Evolutionary conservation across 2,888 invertebrate genomes (phyloP).

Genomic region (Galerucella pusilla): DNA sequence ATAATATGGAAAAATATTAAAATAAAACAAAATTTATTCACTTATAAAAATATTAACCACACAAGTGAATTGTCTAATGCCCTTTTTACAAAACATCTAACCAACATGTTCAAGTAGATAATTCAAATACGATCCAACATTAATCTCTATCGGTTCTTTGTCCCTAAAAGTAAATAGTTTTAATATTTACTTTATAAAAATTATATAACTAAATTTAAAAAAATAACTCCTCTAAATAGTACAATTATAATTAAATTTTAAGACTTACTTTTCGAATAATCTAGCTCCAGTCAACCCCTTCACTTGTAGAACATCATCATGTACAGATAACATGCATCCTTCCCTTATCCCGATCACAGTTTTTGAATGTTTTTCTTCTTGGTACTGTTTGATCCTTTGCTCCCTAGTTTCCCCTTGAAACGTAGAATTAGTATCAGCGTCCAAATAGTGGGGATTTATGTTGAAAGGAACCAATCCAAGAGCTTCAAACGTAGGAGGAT

Average conservation of each 20-base stretch:
- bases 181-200: not conserved
- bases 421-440: slow-evolving; percentile 70
- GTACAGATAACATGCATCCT: slow-evolving; percentile 74
- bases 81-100: no score
- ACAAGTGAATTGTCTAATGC: no score
- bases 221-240: no score
- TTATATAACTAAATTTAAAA: not conserved
- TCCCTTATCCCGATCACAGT: slow-evolving; percentile 79
- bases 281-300: slow-evolving; percentile 73
- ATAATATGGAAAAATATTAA: no score
- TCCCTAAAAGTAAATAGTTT: slow-evolving; percentile 65
- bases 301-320: slow-evolving; percentile 70
- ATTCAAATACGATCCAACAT: slow-evolving; percentile 72
- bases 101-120: slow-evolving; percentile 64
- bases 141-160: slow-evolving; percentile 67
- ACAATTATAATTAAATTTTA: not conserved
- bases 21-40: no score
- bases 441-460: slow-evolving; percentile 87
- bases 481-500: slow-evolving; percentile 79
- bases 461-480: slow-evolving; percentile 82
- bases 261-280: slow-evolving; percentile 73
- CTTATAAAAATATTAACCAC: no score
- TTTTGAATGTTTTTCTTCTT: slow-evolving; percentile 69
- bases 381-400: slow-evolving; percentile 77
- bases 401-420: slow-evolving; percentile 86